phyloP scores from a whole-genome alignment of 2,888 invertebrate genomes.

The Acanthosoma haemorrhoidale region DNA sequence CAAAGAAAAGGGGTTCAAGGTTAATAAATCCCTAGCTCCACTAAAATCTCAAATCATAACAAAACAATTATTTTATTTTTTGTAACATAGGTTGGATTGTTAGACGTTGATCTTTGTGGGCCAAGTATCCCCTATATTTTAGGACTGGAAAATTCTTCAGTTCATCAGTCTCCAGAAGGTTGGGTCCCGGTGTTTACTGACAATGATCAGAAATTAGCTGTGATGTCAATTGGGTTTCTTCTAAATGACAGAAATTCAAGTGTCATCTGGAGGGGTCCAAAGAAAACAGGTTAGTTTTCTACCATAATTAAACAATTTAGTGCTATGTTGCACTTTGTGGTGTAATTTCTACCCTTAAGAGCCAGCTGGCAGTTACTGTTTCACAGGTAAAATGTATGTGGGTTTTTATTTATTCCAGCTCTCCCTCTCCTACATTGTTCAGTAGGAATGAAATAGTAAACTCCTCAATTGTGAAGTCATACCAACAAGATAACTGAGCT shows the following conservation, averaged over 20 bases:
- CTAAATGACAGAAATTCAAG: constrained; percentile 78
- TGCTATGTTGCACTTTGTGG: neutral
- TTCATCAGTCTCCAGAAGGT: constrained; percentile 84
- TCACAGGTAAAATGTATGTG: no score
- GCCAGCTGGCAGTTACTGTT: no score
- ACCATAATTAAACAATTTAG: neutral
- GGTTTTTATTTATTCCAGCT: no score
- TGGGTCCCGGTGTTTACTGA: constrained; percentile 93
- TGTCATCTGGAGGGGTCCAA: constrained; percentile 94
- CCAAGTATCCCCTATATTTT: constrained; percentile 88
- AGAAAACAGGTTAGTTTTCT: constrained; percentile 61
- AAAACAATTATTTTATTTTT: constrained; percentile 25
- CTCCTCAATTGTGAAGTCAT: no score
- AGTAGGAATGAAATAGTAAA: no score
- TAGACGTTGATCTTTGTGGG: constrained; percentile 93
- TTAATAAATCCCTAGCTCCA: constrained; percentile 45
- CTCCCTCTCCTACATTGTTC: no score
- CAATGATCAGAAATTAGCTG: constrained; percentile 69
- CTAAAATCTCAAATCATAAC: neutral
- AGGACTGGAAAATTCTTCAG: constrained; percentile 74
- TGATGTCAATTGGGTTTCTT: constrained; percentile 95
- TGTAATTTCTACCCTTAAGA: no score
- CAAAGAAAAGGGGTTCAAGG: constrained; percentile 72
- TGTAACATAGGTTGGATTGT: constrained; percentile 70
- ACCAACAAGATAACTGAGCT: no score